Evolutionary conservation across 2,113 vertebrate genomes (phyloP).

Genomic region (Ardeotis arabs): DNA sequence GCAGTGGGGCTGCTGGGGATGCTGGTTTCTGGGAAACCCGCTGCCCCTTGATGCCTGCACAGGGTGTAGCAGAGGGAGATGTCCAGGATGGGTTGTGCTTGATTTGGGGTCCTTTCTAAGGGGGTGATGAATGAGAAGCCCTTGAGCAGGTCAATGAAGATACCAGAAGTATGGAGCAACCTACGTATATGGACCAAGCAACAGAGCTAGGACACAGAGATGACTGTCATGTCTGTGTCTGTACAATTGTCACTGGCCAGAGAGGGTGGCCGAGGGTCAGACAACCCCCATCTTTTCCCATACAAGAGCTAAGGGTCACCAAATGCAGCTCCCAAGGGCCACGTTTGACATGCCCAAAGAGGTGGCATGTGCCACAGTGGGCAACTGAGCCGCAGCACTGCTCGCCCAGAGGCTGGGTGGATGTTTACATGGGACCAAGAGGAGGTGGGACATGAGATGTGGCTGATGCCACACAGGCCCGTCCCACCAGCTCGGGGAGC

Average conservation of each 20-base stretch:
- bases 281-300: no score
- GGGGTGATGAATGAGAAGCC: background rate
- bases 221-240: background rate
- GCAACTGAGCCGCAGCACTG: rapidly evolving
- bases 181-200: background rate
- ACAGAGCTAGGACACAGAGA: no score
- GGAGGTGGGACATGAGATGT: background rate
- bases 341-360: background rate
- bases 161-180: background rate
- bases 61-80: background rate
- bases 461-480: rapidly evolving
- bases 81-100: background rate
- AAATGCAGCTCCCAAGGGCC: background rate
- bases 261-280: background rate
- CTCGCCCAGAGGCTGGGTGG: background rate
- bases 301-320: background rate
- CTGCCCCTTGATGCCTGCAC: background rate
- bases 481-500: background rate
- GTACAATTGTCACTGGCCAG: background rate
- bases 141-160: background rate
- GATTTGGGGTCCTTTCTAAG: background rate
- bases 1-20: background rate
- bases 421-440: background rate
- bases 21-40: background rate
- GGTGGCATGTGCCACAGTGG: background rate